A percentile compares a stretch with the other conserved stretches of the same genome.
Conservation (phyloP, 1,140 invertebrate genomes). For the Papilio aristodemus region DNA sequence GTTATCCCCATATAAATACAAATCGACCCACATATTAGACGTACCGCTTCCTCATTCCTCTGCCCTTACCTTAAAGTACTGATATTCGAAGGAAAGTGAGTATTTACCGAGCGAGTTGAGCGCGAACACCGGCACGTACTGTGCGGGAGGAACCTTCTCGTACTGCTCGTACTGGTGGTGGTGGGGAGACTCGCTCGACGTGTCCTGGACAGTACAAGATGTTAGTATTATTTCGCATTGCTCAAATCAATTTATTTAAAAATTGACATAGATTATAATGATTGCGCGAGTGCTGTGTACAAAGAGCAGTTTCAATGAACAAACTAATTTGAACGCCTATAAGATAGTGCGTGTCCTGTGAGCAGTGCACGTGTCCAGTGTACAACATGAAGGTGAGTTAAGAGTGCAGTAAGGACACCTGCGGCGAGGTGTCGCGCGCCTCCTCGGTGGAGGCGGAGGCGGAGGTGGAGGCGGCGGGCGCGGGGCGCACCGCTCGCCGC, state of each 20-base stretch:
- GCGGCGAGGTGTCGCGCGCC: constrained; percentile 61
- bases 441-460: constrained; percentile 58
- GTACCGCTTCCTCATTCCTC: background rate
- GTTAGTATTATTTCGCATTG: too few relatives aligned
- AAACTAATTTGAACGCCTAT: background rate
- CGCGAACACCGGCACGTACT: constrained; percentile 71
- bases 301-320: background rate
- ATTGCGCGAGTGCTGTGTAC: too few relatives aligned
- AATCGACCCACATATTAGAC: too few relatives aligned
- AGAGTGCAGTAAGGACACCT: constrained; percentile 47
- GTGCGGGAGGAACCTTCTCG: constrained; percentile 56
- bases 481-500: constrained; percentile 58
- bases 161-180: constrained; percentile 60
- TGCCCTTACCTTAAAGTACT: background rate
- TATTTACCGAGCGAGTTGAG: constrained; percentile 64
- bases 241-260: too few relatives aligned
- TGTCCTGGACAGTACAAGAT: constrained; percentile 55
- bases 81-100: too few relatives aligned
- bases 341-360: background rate
- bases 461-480: constrained; percentile 49
- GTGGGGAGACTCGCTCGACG: constrained; percentile 66
- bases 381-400: background rate
- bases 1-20: too few relatives aligned
- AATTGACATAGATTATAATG: too few relatives aligned
- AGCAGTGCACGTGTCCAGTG: background rate